Evolutionary conservation across 2,888 invertebrate genomes (phyloP), one percentile per base, ranked within the genome.

Genomic region (Euproctis similis): DNA sequence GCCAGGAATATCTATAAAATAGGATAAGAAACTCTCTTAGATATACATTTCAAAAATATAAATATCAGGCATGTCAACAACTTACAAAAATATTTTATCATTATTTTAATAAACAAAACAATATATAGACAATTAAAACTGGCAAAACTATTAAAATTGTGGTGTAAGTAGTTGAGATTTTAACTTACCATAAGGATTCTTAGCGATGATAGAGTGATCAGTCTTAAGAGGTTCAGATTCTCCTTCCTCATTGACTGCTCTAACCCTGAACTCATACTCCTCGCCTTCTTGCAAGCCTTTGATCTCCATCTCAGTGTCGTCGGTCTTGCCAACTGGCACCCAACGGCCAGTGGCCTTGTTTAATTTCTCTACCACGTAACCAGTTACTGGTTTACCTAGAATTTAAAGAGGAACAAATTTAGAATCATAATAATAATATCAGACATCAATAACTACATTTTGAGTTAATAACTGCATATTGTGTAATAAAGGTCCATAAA

Each of bases 141-240:
- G 16, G 16, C 16, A n/a, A n/a, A n/a, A n/a, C n/a, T n/a, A n/a
- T n/a, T n/a, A n/a, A n/a, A n/a, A n/a, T n/a, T n/a, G n/a, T n/a
- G n/a, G n/a, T n/a, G n/a, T n/a, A 14, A 14, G 14, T 3, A 14
- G 14, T 4, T 14, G 14, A 6, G 14, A n/a, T n/a, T n/a, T 18
- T 4, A 4, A 61, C 73, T 75, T 57, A 93, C 92, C 95, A 66
- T 90, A 99, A 46, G 98, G 98, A 88, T 99, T 98, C 85, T 98
- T 99, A 12, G 98, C 98, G 9, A 93, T 67, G 36, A 93, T 94
- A 2, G 93, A 88, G 53, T 90, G 88, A 29, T 96, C 95, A n/a
- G 96, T 94, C 69, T 95, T 94, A 42, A 98, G 73, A 4, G 98
- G 98, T 57, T 98, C 96, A 1, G 95, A 95, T 71, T 96, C 96